phyloP scores from a whole-genome alignment of 2,888 invertebrate species.

The Caenorhabditis wallacei region DNA sequence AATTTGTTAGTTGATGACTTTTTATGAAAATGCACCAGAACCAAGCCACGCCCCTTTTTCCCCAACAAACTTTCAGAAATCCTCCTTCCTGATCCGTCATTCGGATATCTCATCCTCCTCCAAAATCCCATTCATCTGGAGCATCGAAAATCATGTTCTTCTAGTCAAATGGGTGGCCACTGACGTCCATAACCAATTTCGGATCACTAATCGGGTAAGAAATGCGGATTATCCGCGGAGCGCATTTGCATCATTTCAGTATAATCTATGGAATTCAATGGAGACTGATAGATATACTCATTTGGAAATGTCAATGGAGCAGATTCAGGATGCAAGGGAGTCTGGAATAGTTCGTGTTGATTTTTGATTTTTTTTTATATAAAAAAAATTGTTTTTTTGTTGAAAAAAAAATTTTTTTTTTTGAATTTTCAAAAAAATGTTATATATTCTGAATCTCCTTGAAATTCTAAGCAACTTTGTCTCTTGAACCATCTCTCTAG shows the following conservation, averaged over 20 bases:
- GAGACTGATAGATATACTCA: conserved; percentile 24
- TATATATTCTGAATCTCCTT: too few species aligned
- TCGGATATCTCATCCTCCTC: background rate
- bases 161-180: conserved; percentile 48
- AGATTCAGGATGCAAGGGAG: background rate
- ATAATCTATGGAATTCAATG: conserved; percentile 21
- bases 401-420: too few species aligned
- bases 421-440: too few species aligned
- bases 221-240: too few species aligned
- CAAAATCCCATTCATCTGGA: conserved; percentile 40
- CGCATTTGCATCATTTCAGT: conserved; percentile 43
- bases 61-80: too few species aligned
- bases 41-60: too few species aligned
- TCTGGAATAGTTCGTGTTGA: conserved; percentile 16
- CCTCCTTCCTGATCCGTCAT: conserved; percentile 20
- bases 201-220: conserved; percentile 50
- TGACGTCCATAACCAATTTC: conserved; percentile 14
- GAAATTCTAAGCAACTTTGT: too few species aligned
- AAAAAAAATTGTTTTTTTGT: too few species aligned
- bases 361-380: background rate
- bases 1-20: too few species aligned
- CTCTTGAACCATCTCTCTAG: too few species aligned
- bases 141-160: conserved; percentile 55
- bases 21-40: background rate
- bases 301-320: conserved; percentile 2